phyloP scores from a whole-genome alignment of 2,797 vertebrate species.

The Takifugu ocellatus region DNA sequence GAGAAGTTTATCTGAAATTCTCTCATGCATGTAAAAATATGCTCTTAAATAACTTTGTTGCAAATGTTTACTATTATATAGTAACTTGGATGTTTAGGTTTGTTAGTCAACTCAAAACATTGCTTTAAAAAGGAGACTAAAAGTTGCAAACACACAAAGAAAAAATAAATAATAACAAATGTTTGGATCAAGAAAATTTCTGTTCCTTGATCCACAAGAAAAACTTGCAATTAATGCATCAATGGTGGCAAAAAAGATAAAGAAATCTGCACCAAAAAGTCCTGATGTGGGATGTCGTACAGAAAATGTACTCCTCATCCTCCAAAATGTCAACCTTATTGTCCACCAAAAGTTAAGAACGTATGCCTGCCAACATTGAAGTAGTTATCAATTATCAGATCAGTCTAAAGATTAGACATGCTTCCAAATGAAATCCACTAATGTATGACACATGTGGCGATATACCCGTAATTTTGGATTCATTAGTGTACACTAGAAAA shows the following conservation, averaged over 20 bases:
- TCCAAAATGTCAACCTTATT: no score
- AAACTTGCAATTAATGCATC: not conserved
- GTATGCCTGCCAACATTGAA: no score
- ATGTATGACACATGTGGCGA: no score
- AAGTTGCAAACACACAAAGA: conserved; percentile 41
- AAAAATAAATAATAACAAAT: conserved; percentile 38
- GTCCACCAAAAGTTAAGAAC: conserved; percentile 3
- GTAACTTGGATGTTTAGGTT: conserved; percentile 29
- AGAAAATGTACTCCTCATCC: no score
- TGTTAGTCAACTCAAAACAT: conserved; percentile 8
- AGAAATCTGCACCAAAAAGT: no score
- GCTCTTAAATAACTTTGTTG: conserved; percentile 37
- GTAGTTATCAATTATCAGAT: no score
- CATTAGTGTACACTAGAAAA: conserved; percentile 7
- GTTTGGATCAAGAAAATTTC: not conserved
- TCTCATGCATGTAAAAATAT: conserved; percentile 74
- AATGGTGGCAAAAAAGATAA: no score
- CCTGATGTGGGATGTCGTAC: no score
- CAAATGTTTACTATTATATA: conserved; percentile 8
- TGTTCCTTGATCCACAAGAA: conserved; percentile 22
- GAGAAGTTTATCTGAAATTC: conserved; percentile 48
- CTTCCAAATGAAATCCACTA: no score
- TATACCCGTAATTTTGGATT: not conserved
- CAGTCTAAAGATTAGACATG: no score
- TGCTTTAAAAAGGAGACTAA: conserved; percentile 33